Conservation (phyloP, 2,113 vertebrate species). For the Sinocyclocheilus maitianheensis region DNA sequence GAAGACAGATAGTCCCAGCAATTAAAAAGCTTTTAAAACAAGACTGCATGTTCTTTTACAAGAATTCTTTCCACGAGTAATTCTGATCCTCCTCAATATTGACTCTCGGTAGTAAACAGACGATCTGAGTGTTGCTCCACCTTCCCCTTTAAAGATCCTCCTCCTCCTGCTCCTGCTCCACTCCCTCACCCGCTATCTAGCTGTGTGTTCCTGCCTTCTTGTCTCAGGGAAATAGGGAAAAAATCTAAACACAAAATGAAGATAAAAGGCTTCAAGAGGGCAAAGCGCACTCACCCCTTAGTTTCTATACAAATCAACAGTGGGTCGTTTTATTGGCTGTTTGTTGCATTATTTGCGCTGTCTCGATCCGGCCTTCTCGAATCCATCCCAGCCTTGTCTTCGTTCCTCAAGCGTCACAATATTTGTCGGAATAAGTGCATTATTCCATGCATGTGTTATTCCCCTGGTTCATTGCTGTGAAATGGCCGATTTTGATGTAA, state of each 20-base stretch:
- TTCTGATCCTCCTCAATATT: not conserved
- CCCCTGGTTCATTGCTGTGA: constrained; percentile 56
- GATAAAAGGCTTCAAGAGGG: constrained; percentile 2
- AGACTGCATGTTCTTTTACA: not conserved
- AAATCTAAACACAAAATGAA: constrained; percentile 20
- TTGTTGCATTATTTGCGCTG: constrained; percentile 24
- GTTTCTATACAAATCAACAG: constrained; percentile 5
- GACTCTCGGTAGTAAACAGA: not conserved
- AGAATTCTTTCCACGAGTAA: not conserved
- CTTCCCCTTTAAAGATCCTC: constrained; percentile 71
- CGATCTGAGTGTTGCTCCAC: constrained; percentile 4
- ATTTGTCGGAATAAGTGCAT: constrained; percentile 11
- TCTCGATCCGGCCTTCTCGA: constrained; percentile 59
- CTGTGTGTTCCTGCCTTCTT: constrained; percentile 67
- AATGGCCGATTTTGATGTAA: constrained; percentile 53
- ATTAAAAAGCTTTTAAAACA: not conserved
- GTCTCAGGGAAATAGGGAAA: constrained; percentile 51
- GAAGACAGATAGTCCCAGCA: not conserved
- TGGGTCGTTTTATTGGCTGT: constrained; percentile 2
- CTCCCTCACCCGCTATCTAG: constrained; percentile 56
- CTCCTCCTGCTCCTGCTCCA: not conserved
- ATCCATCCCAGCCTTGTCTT: constrained; percentile 47
- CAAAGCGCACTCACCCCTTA: constrained; percentile 43
- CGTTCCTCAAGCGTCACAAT: constrained; percentile 12
- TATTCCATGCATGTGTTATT: constrained; percentile 42